Base-by-base conservation (phyloP, 2,888 invertebrate genomes). In the Ochropleura leucogaster region DNA sequence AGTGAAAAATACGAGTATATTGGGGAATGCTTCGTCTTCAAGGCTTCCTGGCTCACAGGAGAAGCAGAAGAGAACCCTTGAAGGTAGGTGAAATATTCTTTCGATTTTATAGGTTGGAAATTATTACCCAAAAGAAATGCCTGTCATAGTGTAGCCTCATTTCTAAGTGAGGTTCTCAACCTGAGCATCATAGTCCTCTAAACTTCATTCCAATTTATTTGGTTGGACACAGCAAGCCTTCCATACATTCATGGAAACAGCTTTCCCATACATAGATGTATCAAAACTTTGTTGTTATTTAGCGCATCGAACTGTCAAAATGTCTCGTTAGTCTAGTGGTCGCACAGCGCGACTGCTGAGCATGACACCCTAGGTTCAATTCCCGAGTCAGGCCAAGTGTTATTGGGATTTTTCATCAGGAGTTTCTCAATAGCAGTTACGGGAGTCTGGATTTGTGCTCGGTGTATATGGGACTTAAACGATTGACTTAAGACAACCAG, bases 11-110 rank as follows among this genome's bases (percentile, higher is more conserved):
- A n/a, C 7, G 14, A 49, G 53, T 63, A 14, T 40, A 30, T 30
- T 30, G 30, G 30, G 30, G 30, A 30, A 30, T 30, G 40, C 42
- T 74, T 30, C 55, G 14, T 10, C 47, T 74, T 64, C 55, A 42
- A 42, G 12, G 44, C 59, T 44, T 57, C 30, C 14, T 47, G 42
- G 46, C 42, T 16, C 40, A 53, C 9, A 10, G 4, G 7, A 42
- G 20, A 18, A 20, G 60, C 53, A 30, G 60, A 42, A 47, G 20
- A 40, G 8, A 53, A 60, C 53, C 6, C 0, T 4, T 47, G 53
- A 62, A 76, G 77, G 77, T 76, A 75, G 53, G 77, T 75, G 12
- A 47, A 40, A 74, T 1, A 3, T 72, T 42, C 10, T 16, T 57
- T 16, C 16, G 14, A 9, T 14, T 44, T 20, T 47, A n/a, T 8